Evolutionary conservation across 2,797 vertebrate genomes (phyloP).

Genomic region (Liparis tanakae): DNA sequence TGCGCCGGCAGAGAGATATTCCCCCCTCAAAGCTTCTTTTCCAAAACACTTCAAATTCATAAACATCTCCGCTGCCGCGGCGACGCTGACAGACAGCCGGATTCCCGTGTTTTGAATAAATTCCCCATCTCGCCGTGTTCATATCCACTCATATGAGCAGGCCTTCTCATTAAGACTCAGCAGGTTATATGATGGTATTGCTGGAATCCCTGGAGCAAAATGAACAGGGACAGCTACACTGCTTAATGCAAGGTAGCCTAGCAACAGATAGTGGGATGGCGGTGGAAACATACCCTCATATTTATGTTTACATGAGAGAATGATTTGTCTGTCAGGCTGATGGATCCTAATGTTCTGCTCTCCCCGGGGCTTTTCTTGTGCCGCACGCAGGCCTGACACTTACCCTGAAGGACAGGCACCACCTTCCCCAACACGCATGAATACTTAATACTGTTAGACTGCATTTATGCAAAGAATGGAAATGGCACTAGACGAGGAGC

Average conservation of each 20-base stretch:
- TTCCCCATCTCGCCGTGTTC: conserved; percentile 78
- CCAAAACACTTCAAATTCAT: conserved; percentile 78
- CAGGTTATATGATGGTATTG: conserved; percentile 86
- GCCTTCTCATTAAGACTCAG: conserved; percentile 84
- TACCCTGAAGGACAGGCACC: conserved; percentile 83
- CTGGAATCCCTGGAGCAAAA: conserved; percentile 86
- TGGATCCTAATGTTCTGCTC: conserved; percentile 85
- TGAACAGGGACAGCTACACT: conserved; percentile 88
- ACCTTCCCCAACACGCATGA: conserved; percentile 81
- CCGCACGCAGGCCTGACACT: conserved; percentile 79
- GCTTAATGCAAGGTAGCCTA: conserved; percentile 90
- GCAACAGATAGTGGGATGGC: conserved; percentile 87
- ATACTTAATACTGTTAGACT: conserved; percentile 84
- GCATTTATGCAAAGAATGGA: conserved; percentile 83
- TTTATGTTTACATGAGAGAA: conserved; percentile 91
- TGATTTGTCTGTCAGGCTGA: conserved; percentile 89
- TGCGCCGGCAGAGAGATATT: conserved; percentile 66
- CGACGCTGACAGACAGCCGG: conserved; percentile 74
- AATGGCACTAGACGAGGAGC: conserved; percentile 67
- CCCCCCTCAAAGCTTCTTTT: conserved; percentile 72
- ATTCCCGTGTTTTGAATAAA: conserved; percentile 78
- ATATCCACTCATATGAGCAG: conserved; percentile 80
- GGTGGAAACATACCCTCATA: conserved; percentile 87
- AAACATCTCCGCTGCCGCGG: conserved; percentile 64
- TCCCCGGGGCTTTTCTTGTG: conserved; percentile 80